These are phyloP conservation scores for silkworm (Bombyx mori) DNA, from an alignment of 1,140 invertebrate species.

Conservation along the genomic window DNA sequence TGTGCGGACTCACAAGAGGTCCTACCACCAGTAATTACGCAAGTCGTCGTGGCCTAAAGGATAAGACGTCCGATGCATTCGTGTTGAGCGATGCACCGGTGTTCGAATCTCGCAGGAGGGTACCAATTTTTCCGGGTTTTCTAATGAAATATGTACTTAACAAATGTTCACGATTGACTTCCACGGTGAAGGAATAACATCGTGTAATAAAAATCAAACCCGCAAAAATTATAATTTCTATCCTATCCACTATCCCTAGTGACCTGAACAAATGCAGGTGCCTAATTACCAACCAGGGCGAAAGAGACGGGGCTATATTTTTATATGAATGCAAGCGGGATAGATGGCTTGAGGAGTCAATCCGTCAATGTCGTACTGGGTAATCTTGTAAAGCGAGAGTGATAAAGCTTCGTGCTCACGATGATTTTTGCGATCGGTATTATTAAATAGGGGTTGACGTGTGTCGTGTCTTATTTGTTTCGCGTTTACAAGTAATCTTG, in stretches of 20 bases:
- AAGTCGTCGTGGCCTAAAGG: no score
- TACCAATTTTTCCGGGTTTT: no score
- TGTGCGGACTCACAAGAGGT: no score
- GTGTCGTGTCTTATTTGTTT: conserved; percentile 9
- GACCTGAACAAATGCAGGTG: conserved; percentile 58
- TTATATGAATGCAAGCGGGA: conserved; percentile 19
- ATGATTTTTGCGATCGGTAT: conserved; percentile 39
- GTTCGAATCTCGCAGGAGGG: no score
- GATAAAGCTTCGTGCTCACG: conserved; percentile 37
- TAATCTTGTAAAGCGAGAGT: conserved; percentile 49
- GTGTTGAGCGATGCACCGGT: no score
- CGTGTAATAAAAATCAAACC: no score
- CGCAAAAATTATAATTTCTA: no score
- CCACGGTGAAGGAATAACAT: no score
- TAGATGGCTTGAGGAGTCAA: conserved; percentile 32
- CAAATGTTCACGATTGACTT: no score
- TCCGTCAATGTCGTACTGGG: conserved; percentile 51
- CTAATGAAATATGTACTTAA: no score
- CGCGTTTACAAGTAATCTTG: conserved; percentile 3
- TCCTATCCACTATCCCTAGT: conserved; percentile 36
- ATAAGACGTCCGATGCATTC: no score
- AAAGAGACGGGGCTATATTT: conserved; percentile 21
- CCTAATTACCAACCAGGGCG: conserved; percentile 39
- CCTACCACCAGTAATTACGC: no score
- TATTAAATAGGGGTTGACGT: conserved; percentile 35